Evolutionary conservation across 2,797 vertebrate genomes (phyloP), one percentile per base, ranked within the genome.

Genomic region (Nyctibius grandis): DNA sequence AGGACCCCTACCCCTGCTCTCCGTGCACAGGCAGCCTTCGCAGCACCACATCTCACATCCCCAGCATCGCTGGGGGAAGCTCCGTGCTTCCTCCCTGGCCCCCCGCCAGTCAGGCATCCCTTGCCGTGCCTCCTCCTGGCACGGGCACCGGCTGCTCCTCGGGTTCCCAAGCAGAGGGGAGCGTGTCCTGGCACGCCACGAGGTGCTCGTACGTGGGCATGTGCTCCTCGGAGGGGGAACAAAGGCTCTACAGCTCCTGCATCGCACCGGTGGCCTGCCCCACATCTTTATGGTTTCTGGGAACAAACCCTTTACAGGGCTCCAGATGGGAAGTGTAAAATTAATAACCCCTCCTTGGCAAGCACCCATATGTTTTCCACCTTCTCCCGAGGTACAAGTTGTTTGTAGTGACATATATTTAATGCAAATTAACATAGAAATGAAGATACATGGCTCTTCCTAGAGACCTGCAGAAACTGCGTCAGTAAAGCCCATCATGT

Each of bases 281-380:
- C 2, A 0, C 95, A 65, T 95, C 96, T 97, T 97, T 95, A 96
- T 95, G 96, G 70, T 97, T 94, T 93, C 34, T 16, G 57, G 91
- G 91, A 97, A 97, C 94, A 93, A 91, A 96, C 94, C 77, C 85
- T 98, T 98, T 97, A 97, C 96, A 95, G 94, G 94, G 94, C 73
- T 97, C 97, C 98, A 98, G 97, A 98, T 98, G 98, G 98, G 97
- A 97, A 97, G 96, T 95, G 79, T 96, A 97, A 97, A 97, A 96
- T 98, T 98, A 98, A 98, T 97, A 97, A 98, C 88, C 77, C 82
- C 86, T 92, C 78, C 34, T 84, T 97, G 97, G 96, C 85, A 92
- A 96, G 74, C 33, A 48, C 83, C 96, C 96, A 85, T 98, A 98
- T 98, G 98, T 79, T 98, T 98, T 95, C 84, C 81, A 81, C 42